Evolutionary conservation across 2,797 vertebrate genomes (phyloP).

Genomic region (Crenuchus spilurus): DNA sequence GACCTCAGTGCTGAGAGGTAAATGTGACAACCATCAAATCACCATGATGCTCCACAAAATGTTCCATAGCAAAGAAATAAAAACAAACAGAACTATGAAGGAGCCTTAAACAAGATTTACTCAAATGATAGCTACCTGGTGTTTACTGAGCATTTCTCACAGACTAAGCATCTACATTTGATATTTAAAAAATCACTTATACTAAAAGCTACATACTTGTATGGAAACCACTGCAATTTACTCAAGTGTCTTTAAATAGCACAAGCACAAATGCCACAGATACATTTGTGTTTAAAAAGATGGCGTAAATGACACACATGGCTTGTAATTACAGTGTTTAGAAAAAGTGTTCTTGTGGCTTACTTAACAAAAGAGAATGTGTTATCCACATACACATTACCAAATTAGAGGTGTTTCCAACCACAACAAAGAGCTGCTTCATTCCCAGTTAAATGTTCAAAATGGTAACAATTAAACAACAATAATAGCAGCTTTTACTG

Average conservation of each 20-base stretch:
- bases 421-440: slow-evolving; percentile 62
- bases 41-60: too few relatives aligned
- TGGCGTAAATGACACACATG: slow-evolving; percentile 49
- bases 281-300: slow-evolving; percentile 42
- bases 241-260: not conserved
- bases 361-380: slow-evolving; percentile 60
- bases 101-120: too few relatives aligned
- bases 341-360: slow-evolving; percentile 61
- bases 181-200: slow-evolving; percentile 25
- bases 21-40: too few relatives aligned
- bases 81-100: too few relatives aligned
- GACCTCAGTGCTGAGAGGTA: too few relatives aligned
- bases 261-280: slow-evolving; percentile 25
- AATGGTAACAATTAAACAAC: not conserved
- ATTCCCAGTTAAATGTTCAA: slow-evolving; percentile 42
- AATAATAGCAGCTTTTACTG: not conserved
- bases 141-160: too few relatives aligned
- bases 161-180: not conserved
- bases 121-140: not conserved
- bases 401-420: slow-evolving; percentile 59
- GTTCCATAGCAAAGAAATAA: too few relatives aligned
- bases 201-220: slow-evolving; percentile 3
- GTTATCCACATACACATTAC: slow-evolving; percentile 66
- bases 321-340: slow-evolving; percentile 65
- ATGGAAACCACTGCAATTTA: slow-evolving; percentile 38